Conservation (phyloP, 1,140 invertebrate species). For the Drosophila pectinifera region DNA sequence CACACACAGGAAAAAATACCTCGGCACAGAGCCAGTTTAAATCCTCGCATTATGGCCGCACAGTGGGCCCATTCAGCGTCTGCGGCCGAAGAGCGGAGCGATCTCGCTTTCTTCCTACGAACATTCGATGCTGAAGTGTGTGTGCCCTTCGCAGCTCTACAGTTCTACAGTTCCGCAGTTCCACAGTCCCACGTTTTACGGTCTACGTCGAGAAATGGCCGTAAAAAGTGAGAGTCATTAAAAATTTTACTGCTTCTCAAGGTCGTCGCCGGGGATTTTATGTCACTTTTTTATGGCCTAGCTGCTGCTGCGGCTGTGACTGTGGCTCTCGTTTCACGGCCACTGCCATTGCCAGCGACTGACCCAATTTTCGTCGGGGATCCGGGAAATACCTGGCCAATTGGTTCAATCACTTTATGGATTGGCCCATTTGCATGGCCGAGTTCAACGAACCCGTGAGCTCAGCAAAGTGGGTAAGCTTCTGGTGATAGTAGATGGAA, state of each 20-base stretch:
- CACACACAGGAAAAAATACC: not conserved
- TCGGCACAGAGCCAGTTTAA: slow-evolving; percentile 43
- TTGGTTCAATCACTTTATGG: slow-evolving; percentile 40
- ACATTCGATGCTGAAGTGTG: slow-evolving; percentile 47
- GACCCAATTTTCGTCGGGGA: slow-evolving; percentile 59
- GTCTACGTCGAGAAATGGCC: slow-evolving; percentile 73
- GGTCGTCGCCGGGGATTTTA: slow-evolving; percentile 81
- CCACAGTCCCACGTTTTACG: slow-evolving; percentile 63
- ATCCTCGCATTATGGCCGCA: slow-evolving; percentile 67
- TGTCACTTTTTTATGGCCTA: slow-evolving; percentile 74
- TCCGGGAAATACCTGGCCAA: slow-evolving; percentile 37
- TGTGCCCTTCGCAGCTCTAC: slow-evolving; percentile 55
- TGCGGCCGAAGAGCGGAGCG: slow-evolving; percentile 58
- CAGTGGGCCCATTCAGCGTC: slow-evolving; percentile 64
- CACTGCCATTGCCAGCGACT: slow-evolving; percentile 42
- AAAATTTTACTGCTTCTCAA: slow-evolving; percentile 84
- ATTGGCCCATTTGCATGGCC: slow-evolving; percentile 15
- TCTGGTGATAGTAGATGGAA: not conserved
- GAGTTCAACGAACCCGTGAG: slow-evolving; percentile 29
- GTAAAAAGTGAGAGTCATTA: slow-evolving; percentile 85
- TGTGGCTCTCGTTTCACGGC: slow-evolving; percentile 40
- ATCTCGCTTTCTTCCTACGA: slow-evolving; percentile 55
- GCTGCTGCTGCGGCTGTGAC: slow-evolving; percentile 31
- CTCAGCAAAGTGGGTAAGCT: not conserved
- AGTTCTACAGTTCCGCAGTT: no score